Percentiles rank a stretch among this genome's conserved stretches.
These are phyloP conservation scores for Galerucella pusilla DNA, from an alignment of 2,888 invertebrate species.

Conservation along the genomic window DNA sequence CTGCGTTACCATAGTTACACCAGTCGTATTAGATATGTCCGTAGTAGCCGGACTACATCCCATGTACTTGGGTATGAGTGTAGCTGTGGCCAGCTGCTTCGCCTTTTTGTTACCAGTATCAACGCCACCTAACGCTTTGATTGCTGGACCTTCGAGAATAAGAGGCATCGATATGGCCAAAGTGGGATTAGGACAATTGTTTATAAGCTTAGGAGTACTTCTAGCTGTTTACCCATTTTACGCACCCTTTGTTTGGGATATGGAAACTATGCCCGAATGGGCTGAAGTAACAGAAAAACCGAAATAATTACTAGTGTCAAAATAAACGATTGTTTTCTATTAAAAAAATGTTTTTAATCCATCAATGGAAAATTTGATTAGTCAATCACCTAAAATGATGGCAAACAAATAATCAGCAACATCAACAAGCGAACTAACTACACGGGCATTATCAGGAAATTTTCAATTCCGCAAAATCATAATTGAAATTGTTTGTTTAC, in stretches of 20 bases:
- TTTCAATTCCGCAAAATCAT: background rate
- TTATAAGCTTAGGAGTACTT: conserved; percentile 78
- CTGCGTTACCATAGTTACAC: conserved; percentile 87
- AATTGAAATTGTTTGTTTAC: background rate
- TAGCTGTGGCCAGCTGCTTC: conserved; percentile 88
- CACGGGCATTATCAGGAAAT: background rate
- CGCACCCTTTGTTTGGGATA: conserved; percentile 66
- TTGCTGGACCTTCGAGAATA: conserved; percentile 85
- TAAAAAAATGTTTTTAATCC: too few species aligned
- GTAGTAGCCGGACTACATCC: conserved; percentile 76
- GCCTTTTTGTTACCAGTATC: conserved; percentile 96
- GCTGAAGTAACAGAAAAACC: background rate
- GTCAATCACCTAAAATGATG: background rate
- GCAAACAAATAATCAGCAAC: background rate
- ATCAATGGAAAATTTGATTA: background rate
- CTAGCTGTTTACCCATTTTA: conserved; percentile 80
- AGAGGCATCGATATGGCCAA: conserved; percentile 81
- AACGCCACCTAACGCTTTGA: conserved; percentile 95
- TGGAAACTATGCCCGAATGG: background rate
- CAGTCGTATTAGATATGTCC: conserved; percentile 83
- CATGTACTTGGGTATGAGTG: conserved; percentile 88
- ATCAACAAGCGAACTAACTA: background rate
- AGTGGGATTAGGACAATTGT: conserved; percentile 75
- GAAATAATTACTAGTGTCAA: background rate
- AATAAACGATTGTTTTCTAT: too few species aligned